phyloP scores from a whole-genome alignment of 2,113 vertebrate genomes.

The Pipa parva region DNA sequence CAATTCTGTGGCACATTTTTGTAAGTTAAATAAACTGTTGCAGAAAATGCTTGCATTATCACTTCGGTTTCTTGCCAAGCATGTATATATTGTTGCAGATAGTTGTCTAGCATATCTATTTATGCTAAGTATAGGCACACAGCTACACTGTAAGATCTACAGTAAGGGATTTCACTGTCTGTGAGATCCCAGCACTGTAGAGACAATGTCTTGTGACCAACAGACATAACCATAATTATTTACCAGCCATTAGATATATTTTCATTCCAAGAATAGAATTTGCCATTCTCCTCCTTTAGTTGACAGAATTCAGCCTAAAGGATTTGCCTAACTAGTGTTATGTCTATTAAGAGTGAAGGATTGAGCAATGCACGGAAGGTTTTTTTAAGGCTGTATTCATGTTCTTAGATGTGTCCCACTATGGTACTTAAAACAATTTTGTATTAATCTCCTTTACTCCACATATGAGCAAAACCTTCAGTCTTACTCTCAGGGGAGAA shows the following conservation, averaged over 20 bases:
- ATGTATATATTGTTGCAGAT: too few species aligned
- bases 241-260: neutral
- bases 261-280: neutral
- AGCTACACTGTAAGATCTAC: too few species aligned
- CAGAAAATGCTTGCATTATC: too few species aligned
- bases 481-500: neutral
- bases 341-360: neutral
- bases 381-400: conserved; percentile 9
- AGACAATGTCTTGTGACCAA: too few species aligned
- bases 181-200: too few species aligned
- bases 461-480: neutral
- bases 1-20: too few species aligned
- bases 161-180: too few species aligned
- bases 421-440: neutral
- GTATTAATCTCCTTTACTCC: neutral
- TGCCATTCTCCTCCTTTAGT: neutral
- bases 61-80: too few species aligned
- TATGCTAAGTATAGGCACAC: too few species aligned
- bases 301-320: conserved; percentile 5
- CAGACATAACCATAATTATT: too few species aligned
- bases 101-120: too few species aligned
- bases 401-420: neutral
- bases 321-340: conserved; percentile 11
- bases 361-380: neutral
- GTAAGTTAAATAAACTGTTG: too few species aligned